These are phyloP conservation scores for Euzetes globulus DNA, from an alignment of 2,888 invertebrate species.

Conservation along the genomic window DNA sequence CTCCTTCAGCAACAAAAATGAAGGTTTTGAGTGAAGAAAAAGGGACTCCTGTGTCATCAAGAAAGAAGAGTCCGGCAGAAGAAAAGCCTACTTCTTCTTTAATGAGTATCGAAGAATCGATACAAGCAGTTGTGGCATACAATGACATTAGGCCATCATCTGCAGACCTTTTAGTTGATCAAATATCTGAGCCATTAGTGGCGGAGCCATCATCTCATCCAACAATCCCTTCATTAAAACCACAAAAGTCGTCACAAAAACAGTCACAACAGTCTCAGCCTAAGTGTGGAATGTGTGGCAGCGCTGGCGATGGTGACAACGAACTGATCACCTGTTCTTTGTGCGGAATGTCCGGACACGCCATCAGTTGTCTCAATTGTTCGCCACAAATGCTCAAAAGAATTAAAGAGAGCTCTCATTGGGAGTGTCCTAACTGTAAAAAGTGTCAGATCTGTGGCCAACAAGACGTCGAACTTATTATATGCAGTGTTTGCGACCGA, in stretches of 20 bases:
- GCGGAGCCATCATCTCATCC: not conserved
- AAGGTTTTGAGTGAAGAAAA: no score
- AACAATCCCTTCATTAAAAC: not conserved
- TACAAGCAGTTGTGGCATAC: not conserved
- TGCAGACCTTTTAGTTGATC: not conserved
- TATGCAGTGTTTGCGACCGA: constrained; percentile 32
- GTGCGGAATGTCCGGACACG: constrained; percentile 31
- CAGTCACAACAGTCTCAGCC: not conserved
- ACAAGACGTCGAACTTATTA: constrained; percentile 29
- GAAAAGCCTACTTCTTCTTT: constrained; percentile 16
- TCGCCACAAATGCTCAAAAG: constrained; percentile 16
- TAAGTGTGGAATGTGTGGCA: constrained; percentile 31
- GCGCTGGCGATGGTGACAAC: not conserved
- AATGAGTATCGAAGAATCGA: constrained; percentile 17
- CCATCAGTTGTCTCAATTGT: constrained; percentile 31
- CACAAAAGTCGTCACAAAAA: not conserved
- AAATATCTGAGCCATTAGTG: not conserved
- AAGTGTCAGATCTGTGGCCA: constrained; percentile 32
- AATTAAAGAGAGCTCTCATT: constrained; percentile 28
- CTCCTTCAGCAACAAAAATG: no score
- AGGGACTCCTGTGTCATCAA: not conserved
- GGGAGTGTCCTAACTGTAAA: constrained; percentile 36
- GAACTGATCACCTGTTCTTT: constrained; percentile 34
- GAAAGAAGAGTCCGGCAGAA: not conserved
- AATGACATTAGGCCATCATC: not conserved